phyloP scores from a whole-genome alignment of 2,113 vertebrate genomes.

The Oreochromis niloticus region DNA sequence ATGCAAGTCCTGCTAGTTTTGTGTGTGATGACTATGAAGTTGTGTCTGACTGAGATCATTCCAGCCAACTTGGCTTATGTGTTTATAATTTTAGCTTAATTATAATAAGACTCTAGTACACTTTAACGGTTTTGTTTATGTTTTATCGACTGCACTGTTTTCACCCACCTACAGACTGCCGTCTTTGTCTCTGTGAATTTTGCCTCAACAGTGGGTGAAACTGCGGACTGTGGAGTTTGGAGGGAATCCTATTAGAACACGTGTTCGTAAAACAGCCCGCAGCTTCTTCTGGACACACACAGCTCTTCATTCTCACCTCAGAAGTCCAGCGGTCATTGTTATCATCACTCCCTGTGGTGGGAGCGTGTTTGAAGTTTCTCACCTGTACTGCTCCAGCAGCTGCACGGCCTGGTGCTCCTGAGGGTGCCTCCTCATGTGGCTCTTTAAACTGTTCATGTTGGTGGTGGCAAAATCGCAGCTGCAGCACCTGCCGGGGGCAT shows the following conservation, averaged over 20 bases:
- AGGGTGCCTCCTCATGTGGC: constrained; percentile 83
- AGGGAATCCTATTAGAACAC: accelerated
- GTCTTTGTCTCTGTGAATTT: neutral
- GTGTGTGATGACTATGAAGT: neutral
- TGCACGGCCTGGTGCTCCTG: constrained; percentile 85
- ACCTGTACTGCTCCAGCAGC: constrained; percentile 86
- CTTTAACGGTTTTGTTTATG: too few relatives aligned
- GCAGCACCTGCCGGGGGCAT: constrained; percentile 66
- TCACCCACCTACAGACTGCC: neutral
- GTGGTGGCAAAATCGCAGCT: constrained; percentile 86
- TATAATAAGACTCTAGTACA: neutral
- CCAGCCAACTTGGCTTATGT: neutral
- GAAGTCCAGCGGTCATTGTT: neutral
- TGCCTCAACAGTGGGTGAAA: neutral
- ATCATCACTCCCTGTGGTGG: neutral
- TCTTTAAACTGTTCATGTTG: constrained; percentile 87
- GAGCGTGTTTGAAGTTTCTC: neutral
- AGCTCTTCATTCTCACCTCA: neutral
- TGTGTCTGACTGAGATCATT: neutral
- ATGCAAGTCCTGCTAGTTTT: neutral
- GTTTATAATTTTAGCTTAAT: neutral
- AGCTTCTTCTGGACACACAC: neutral
- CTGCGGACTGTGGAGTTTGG: neutral
- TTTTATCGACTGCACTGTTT: neutral
- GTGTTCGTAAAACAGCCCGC: neutral